Evolutionary conservation across 2,888 invertebrate genomes (phyloP), one percentile per base, ranked within the genome.

Genomic region (Pristionchus maxplancki): DNA sequence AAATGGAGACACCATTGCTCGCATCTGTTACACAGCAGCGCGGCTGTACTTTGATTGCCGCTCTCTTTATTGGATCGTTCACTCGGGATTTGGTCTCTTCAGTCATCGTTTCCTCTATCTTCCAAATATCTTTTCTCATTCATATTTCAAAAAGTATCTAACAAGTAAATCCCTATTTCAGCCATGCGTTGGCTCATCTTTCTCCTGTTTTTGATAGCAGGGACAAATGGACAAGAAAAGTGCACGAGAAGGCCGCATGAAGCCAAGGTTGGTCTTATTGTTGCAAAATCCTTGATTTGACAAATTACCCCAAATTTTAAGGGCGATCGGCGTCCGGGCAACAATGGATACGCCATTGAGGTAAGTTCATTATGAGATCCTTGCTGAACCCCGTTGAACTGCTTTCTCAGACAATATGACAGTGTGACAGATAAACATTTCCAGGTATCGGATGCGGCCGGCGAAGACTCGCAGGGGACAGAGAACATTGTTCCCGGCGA

Each of bases 311-410:
- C 3, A 71, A 24, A 48, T 44, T 78, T 28, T 1, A n/a, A 78
- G 67, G 93, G 92, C 48, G 92, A 92, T 20, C 91, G 90, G 28
- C 89, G 91, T 31, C 88, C 91, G 5, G 94, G 94, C n/a, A 92
- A 91, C 85, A 94, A 94, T 89, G 94, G 94, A n/a, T 94, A 94
- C 78, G 91, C 92, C 6, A 90, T 94, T 74, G 93, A 94, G 89
- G 90, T 93, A 15, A 82, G 88, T 53, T 89, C 0, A 62, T n/a
- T n/a, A n/a, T n/a, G n/a, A n/a, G n/a, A n/a, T n/a, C n/a, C n/a
- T n/a, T n/a, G n/a, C n/a, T n/a, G n/a, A n/a, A n/a, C n/a, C n/a
- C n/a, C n/a, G n/a, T n/a, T n/a, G n/a, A n/a, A n/a, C n/a, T n/a
- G n/a, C n/a, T n/a, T n/a, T n/a, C n/a, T n/a, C n/a, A n/a, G n/a